A percentile compares a stretch with the other conserved stretches of the same genome.
phyloP scores from a whole-genome alignment of 35 echinoderm and acorn worm species.

The Ophiothrix spiculata region DNA sequence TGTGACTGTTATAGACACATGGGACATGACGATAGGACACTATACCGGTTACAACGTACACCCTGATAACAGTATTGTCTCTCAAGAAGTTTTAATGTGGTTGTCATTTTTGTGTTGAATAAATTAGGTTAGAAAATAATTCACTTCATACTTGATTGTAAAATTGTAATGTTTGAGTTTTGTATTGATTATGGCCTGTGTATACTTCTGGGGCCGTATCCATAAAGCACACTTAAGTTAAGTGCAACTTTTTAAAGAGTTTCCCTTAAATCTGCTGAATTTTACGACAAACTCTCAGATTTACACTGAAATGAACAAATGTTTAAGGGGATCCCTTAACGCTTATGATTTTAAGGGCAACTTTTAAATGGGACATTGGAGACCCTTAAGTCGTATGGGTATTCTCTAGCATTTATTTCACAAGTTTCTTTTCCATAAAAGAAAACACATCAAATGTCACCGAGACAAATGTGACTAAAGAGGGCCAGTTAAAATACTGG shows the following conservation, averaged over 20 bases:
- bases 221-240: background rate
- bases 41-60: constrained; percentile 8
- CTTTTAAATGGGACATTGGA: no score
- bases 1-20: constrained; percentile 30
- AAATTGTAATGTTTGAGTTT: background rate
- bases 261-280: background rate
- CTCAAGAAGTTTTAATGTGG: constrained; percentile 37
- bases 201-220: background rate
- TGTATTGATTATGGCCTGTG: background rate
- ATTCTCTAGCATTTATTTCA: no score
- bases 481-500: no score
- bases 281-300: background rate
- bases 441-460: no score
- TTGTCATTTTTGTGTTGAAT: constrained; percentile 22
- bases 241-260: background rate
- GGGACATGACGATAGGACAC: constrained; percentile 46
- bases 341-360: no score
- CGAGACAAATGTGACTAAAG: no score
- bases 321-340: no score
- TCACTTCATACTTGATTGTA: no score
- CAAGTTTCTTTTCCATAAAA: no score
- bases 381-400: no score
- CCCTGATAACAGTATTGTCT: constrained; percentile 16
- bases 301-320: no score
- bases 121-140: background rate